Evolutionary conservation across 1,140 invertebrate genomes (phyloP).

Genomic region (Panulirus ornatus): DNA sequence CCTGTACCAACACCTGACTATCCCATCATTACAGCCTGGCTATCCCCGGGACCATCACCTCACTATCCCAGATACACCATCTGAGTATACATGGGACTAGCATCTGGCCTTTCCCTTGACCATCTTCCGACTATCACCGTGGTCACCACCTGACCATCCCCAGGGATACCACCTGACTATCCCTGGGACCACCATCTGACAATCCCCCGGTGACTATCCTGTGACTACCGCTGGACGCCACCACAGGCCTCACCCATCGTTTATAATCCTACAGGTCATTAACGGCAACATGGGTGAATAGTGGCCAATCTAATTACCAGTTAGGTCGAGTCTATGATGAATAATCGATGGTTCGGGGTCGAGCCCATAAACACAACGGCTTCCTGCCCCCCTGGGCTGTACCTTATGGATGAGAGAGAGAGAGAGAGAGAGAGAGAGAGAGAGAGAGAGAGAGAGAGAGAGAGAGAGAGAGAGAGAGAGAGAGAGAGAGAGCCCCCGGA

Average conservation of each 20-base stretch:
- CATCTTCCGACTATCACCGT: no score
- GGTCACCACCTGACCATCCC: no score
- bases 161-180: neutral
- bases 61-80: no score
- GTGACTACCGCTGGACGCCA: neutral
- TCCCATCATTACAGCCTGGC: no score
- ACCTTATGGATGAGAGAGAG: neutral
- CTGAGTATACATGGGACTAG: no score
- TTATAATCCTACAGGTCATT: constrained; percentile 42
- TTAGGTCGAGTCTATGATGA: constrained; percentile 35
- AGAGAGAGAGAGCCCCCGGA: no score
- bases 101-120: no score
- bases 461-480: no score
- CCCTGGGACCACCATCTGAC: no score
- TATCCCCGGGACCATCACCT: no score
- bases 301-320: constrained; percentile 55
- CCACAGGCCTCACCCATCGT: constrained; percentile 5
- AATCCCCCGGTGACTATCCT: neutral
- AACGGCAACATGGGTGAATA: constrained; percentile 40
- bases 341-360: constrained; percentile 10
- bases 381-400: neutral
- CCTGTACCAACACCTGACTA: no score
- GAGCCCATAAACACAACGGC: neutral
- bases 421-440: neutral
- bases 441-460: no score